Base-by-base conservation (phyloP, 2,797 vertebrate species). In the Oophaga sylvatica region DNA sequence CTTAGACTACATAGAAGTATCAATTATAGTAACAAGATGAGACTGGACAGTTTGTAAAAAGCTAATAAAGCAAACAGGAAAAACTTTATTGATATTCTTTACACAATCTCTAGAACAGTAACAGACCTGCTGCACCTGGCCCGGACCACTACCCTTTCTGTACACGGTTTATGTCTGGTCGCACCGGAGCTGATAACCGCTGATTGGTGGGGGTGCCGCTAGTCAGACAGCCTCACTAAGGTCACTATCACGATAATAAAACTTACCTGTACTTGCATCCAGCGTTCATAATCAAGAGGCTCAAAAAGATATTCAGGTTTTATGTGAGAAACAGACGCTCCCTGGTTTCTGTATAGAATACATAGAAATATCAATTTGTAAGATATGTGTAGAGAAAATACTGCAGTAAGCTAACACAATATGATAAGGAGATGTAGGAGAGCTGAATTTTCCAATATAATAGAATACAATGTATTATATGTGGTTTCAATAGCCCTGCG, bases 221-320 rank as follows among this genome's bases (percentile, higher is more conserved):
- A 3, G 35, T 41, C 35, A 41, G 35, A 53, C 48, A 53, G 8
- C 48, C 48, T 2, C 6, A 6, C 57, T 29, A n/a, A n/a, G 75
- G 22, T 26, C 26, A 35, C 8, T 6, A 22, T 77, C 22, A 56
- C 26, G 9, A 26, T 41, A 22, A 20, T 41, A 45, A 57, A 63
- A 29, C 12, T 31, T 94, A 96, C 96, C 91, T 93, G 95, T 4
- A 92, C 68, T 88, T 94, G 87, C 83, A 93, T 91, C 96, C 97
- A 98, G 90, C 93, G 92, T 87, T 92, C 93, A 87, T 96, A 98
- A 91, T 98, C 96, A 71, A 92, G 90, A 16, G 90, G 91, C 87
- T 97, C 93, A 48, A 98, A 92, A 35, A 98, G 91, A 92, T 96
- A 97, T 92, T 96, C 95, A 59, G 97, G 96, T 91, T 94, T 90